Conservation (phyloP, 2,888 invertebrate species). For the Philonicus albiceps region DNA sequence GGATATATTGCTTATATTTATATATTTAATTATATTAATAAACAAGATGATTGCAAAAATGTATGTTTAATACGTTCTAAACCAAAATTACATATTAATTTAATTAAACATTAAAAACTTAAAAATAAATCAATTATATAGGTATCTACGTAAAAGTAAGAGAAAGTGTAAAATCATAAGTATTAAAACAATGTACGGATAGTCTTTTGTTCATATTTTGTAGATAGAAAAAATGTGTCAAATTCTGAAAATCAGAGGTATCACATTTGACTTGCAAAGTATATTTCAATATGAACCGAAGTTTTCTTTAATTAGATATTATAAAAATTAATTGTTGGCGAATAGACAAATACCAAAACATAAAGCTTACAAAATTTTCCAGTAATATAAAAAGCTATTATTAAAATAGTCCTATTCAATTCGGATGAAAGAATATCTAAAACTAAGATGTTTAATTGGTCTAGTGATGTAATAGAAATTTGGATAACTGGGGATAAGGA, state of each 20-base stretch:
- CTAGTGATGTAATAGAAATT: not conserved
- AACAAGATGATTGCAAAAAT: not conserved
- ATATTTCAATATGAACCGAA: too few species aligned
- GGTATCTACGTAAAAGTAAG: too few species aligned
- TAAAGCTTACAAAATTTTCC: not conserved
- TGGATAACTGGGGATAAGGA: not conserved
- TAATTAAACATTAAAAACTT: not conserved
- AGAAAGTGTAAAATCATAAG: too few species aligned
- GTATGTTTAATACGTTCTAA: not conserved
- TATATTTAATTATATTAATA: too few species aligned
- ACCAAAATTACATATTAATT: not conserved
- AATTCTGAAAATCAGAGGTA: not conserved
- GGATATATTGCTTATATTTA: not conserved
- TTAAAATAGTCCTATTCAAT: not conserved
- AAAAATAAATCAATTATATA: not conserved
- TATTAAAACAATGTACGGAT: too few species aligned
- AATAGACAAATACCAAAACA: not conserved
- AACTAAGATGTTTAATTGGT: not conserved
- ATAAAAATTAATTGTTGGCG: not conserved
- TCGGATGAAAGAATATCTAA: not conserved
- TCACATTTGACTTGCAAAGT: too few species aligned
- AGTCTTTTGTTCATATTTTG: too few species aligned
- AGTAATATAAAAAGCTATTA: not conserved
- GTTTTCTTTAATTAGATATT: not conserved
- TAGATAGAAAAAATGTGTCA: not conserved